phyloP scores from a whole-genome alignment of 2,797 vertebrate genomes.

The Onychomys torridus region DNA sequence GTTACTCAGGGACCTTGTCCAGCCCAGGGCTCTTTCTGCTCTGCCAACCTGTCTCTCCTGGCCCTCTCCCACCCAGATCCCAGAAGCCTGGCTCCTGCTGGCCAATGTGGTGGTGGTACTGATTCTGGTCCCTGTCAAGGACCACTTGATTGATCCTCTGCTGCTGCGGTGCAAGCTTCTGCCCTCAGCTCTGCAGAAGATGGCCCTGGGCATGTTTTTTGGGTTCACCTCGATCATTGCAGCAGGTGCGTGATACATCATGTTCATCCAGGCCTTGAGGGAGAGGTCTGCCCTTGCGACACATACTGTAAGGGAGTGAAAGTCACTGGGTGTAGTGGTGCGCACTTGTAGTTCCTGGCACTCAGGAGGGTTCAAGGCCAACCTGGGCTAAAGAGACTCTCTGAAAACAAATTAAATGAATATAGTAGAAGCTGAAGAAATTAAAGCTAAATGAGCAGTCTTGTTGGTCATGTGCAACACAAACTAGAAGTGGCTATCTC shows the following conservation, averaged over 20 bases:
- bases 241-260: conserved; percentile 76
- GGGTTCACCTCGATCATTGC: conserved; percentile 79
- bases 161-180: conserved; percentile 75
- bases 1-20: background rate
- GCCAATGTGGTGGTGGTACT: conserved; percentile 79
- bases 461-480: background rate
- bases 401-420: background rate
- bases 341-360: background rate
- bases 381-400: background rate
- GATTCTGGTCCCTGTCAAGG: conserved; percentile 84
- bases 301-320: background rate
- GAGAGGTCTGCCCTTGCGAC: background rate
- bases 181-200: conserved; percentile 76
- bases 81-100: conserved; percentile 84
- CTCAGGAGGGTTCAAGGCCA: background rate
- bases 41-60: background rate
- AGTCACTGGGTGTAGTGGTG: background rate
- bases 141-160: conserved; percentile 82
- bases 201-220: conserved; percentile 85
- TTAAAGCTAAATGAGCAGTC: background rate
- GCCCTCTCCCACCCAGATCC: conserved; percentile 70
- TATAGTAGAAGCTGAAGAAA: background rate
- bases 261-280: background rate
- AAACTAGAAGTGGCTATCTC: background rate
- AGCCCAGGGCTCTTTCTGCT: background rate